These are phyloP conservation scores for Cephus rjabovi DNA, from an alignment of 2,888 invertebrate species.

Conservation along the genomic window DNA sequence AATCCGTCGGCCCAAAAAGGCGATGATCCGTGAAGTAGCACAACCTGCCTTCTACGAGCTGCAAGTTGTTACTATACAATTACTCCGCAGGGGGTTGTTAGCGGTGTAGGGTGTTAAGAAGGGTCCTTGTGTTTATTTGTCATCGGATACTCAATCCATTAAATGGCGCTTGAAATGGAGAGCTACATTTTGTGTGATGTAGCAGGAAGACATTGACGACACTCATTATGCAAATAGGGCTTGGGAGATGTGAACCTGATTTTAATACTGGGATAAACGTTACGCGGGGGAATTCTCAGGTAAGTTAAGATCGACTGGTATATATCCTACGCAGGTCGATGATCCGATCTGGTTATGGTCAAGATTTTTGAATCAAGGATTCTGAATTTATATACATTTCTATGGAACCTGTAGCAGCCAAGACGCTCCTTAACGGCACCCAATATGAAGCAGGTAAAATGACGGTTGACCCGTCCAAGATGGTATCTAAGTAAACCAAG, in stretches of 20 bases:
- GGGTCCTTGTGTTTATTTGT: conserved; percentile 37
- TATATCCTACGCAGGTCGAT: neutral
- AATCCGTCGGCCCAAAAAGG: conserved; percentile 24
- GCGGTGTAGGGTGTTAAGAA: conserved; percentile 18
- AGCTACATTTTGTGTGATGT: neutral
- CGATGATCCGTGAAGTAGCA: conserved; percentile 44
- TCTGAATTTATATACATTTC: neutral
- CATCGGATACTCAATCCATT: conserved; percentile 46
- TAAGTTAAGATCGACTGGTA: neutral
- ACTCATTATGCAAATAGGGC: neutral
- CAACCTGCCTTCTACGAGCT: conserved; percentile 40
- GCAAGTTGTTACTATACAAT: conserved; percentile 44
- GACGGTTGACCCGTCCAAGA: neutral
- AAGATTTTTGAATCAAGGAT: neutral
- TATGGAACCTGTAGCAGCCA: neutral
- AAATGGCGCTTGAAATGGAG: conserved; percentile 28
- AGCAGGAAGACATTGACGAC: neutral
- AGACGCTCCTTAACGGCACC: neutral
- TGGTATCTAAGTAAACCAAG: neutral
- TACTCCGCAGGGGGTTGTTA: conserved; percentile 50
- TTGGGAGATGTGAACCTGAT: neutral
- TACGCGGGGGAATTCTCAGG: neutral
- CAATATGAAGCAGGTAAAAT: neutral
- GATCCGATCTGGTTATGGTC: neutral
- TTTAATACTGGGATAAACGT: neutral